Evolutionary conservation across 2,888 invertebrate species (phyloP).

Genomic region (Machimus rusticus): DNA sequence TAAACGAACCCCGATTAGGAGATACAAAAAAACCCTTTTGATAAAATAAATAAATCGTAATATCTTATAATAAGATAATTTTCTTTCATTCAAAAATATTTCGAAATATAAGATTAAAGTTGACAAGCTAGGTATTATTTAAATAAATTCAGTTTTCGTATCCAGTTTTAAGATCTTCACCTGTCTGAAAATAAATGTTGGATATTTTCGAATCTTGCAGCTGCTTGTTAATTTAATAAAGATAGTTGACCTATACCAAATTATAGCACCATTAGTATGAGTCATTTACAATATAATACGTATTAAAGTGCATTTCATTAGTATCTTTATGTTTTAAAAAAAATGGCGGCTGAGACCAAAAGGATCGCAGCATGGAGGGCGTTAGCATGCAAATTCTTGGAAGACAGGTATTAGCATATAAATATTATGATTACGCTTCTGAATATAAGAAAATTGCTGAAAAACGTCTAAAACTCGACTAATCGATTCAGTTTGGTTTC

Average conservation of each 20-base stretch:
- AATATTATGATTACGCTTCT: background rate
- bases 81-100: too few relatives aligned
- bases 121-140: too few relatives aligned
- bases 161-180: too few relatives aligned
- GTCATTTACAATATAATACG: background rate
- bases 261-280: background rate
- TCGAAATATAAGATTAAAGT: too few relatives aligned
- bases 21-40: too few relatives aligned
- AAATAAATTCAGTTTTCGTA: too few relatives aligned
- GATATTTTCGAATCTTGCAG: background rate
- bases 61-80: too few relatives aligned
- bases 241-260: background rate
- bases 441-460: background rate
- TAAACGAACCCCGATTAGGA: too few relatives aligned
- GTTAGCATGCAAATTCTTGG: background rate
- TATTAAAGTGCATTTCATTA: background rate
- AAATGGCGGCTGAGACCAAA: background rate
- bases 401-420: background rate
- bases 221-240: background rate
- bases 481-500: conserved; percentile 8
- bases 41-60: too few relatives aligned
- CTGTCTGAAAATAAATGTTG: too few relatives aligned
- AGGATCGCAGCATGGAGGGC: background rate
- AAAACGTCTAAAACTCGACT: background rate
- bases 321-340: background rate